phyloP scores from a whole-genome alignment of 2,797 vertebrate genomes.

The Poeciliopsis paucimaculata region DNA sequence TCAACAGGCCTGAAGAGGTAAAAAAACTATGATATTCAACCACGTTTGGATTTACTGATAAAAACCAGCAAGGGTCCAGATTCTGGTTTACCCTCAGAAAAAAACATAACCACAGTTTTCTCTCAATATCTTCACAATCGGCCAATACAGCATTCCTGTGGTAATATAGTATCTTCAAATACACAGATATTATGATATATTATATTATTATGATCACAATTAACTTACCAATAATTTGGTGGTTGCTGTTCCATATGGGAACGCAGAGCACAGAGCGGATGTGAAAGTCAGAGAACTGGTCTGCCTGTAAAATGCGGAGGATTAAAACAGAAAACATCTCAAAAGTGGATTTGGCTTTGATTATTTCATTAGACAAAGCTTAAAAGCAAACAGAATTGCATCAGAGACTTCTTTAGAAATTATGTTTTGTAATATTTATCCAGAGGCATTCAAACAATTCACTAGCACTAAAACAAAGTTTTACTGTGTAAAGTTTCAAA shows the following conservation, averaged over 20 bases:
- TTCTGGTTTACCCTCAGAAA: not conserved
- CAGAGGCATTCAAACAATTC: not conserved
- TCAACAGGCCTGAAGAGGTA: not conserved
- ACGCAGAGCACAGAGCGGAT: constrained; percentile 98
- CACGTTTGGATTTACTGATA: not conserved
- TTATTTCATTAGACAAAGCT: no score
- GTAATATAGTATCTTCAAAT: not conserved
- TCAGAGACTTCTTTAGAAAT: not conserved
- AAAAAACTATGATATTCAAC: not conserved
- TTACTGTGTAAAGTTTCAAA: not conserved
- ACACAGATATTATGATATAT: not conserved
- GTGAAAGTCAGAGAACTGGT: constrained; percentile 98
- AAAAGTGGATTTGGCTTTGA: not conserved
- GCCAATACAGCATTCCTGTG: not conserved
- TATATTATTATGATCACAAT: not conserved
- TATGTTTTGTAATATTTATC: not conserved
- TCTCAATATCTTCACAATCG: not conserved
- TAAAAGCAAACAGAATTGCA: not conserved
- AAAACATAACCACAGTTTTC: not conserved
- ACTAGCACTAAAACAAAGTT: not conserved
- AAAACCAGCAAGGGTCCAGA: not conserved
- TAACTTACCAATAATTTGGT: constrained; percentile 97
- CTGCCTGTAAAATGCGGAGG: constrained; percentile 81
- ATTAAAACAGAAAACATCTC: constrained; percentile 15
- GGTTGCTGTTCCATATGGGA: constrained; percentile 98